Conservation (phyloP, 2,113 vertebrate genomes). For the Coryphaenoides rupestris region DNA sequence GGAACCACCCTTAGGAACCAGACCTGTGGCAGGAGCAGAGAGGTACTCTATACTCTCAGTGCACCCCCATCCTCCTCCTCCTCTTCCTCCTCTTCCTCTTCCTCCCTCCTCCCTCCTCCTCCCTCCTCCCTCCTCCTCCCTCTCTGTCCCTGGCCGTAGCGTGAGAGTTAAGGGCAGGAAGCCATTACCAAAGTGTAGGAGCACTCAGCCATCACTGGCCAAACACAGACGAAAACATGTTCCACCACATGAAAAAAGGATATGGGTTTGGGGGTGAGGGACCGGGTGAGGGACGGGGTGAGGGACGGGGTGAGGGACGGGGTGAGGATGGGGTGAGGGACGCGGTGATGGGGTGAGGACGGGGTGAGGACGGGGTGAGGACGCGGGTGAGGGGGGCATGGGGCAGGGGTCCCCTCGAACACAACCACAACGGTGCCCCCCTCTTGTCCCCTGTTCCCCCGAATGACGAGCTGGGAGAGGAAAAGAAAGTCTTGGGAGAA, state of each 20-base stretch:
- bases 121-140: too few relatives aligned
- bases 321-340: constrained; percentile 15
- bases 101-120: not conserved
- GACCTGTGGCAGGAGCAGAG: constrained; percentile 20
- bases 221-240: constrained; percentile 50
- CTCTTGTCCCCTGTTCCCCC: too few relatives aligned
- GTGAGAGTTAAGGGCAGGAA: constrained; percentile 65
- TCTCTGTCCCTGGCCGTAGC: constrained; percentile 21
- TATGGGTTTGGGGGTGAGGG: constrained; percentile 1
- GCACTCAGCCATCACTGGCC: constrained; percentile 61
- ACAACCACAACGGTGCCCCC: too few relatives aligned
- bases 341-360: too few relatives aligned
- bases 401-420: not conserved
- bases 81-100: too few relatives aligned
- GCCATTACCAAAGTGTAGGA: constrained; percentile 70
- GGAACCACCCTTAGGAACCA: constrained; percentile 8
- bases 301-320: constrained; percentile 1
- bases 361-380: constrained; percentile 3
- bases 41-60: constrained; percentile 27
- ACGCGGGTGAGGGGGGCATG: not conserved
- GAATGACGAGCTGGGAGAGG: too few relatives aligned
- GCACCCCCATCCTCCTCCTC: constrained; percentile 20
- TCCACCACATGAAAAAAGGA: constrained; percentile 35
- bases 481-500: too few relatives aligned
- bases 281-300: constrained; percentile 7